Evolutionary conservation across 2,888 invertebrate species (phyloP), one percentile per base, ranked within the genome.

Genomic region (Leptura quadrifasciata): DNA sequence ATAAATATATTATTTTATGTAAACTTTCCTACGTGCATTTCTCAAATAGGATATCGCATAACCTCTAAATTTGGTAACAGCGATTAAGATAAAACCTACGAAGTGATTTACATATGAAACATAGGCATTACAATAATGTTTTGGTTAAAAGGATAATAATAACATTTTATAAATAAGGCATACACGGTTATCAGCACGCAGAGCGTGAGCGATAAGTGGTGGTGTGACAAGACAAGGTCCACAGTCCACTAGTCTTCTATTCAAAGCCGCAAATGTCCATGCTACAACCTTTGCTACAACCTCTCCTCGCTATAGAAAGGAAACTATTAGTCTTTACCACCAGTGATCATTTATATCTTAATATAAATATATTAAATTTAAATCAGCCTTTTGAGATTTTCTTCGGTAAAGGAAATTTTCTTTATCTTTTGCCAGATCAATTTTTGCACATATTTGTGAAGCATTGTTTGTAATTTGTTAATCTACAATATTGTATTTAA

Each of bases 151-250:
- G 18, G 20, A 35, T 47, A 69, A 57, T 58, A 69, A 69, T 69
- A 69, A 18, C 31, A 54, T 52, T 71, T 71, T 61, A 61, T 61
- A 61, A 71, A 71, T 27, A 71, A 64, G 58, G 55, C 74, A 63
- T 70, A 70, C 74, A 12, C 67, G 74, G 74, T 70, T 75, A 75
- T 75, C 74, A 70, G 21, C 58, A 31, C 64, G 71, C 63, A 63
- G 64, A 70, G 64, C 69, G 74, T 75, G 70, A 75, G 74, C 74
- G 74, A 75, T 75, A 75, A 75, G 64, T 69, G 70, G 70, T 75
- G 74, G 74, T 64, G 70, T 75, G 74, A 75, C 74, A 75, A 75
- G 70, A 65, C 74, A 75, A 75, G 74, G 74, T 75, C 74, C 74
- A 54, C 31, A 75, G 70, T 70, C 74, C 70, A 75, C 74, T 63